Evolutionary conservation across 64 coral and sea anemone species (phyloP), one percentile per base, ranked within the genome.

Genomic region (Montipora foliosa): DNA sequence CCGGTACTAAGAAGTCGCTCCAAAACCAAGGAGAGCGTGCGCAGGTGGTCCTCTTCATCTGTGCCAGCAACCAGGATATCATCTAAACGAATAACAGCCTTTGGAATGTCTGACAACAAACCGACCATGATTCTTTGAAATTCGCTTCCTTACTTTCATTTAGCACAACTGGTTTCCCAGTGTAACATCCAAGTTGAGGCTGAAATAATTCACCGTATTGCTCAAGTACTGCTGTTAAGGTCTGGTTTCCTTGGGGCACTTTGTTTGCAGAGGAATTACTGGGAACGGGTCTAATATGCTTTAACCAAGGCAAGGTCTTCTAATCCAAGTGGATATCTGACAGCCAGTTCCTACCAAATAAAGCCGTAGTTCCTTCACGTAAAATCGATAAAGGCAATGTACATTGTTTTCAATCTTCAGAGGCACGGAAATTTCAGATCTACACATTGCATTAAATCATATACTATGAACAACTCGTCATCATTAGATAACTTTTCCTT

Each of bases 401-500:
- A 68, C 17, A 19, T 77, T 70, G 73, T 86, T 80, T 21, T 87
- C 82, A 72, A 87, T 95, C 37, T 91, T 91, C 15, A 91, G 57
- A 17, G 59, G 70, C 66, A 84, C 22, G 66, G 79, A 95, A 89
- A 95, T 84, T 95, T 95, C 88, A 75, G 88, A 95, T 61, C 79
- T 90, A 53, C 67, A 75, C 68, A 88, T 88, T 16, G 24, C 47
- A 71, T n/a, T n/a, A n/a, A n/a, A n/a, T n/a, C n/a, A n/a, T n/a
- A n/a, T n/a, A n/a, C n/a, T n/a, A n/a, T 8, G 44, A 19, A 70
- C 11, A 45, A 55, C 79, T 52, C 67, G 2, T 87, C 51, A 21
- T 75, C 69, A 20, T 53, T n/a, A 87, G 84, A 49, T 5, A 52
- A 47, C 15, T 44, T 5, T 88, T 48, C 47, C 49, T 74, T n/a